phyloP scores from a whole-genome alignment of 1,140 invertebrate genomes.

The Drosophila dunni region DNA sequence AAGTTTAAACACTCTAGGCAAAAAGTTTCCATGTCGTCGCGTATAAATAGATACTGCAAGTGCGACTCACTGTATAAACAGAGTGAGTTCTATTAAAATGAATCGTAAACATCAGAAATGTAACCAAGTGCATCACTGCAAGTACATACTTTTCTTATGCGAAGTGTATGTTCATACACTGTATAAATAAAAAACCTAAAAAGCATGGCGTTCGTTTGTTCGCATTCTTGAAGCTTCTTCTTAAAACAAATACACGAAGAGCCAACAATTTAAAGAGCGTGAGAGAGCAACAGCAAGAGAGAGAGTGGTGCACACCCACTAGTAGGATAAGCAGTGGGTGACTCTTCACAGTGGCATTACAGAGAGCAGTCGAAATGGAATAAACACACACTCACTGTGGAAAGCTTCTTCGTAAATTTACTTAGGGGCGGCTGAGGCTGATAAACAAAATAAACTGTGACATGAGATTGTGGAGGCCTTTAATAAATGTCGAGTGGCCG shows the following conservation, averaged over 20 bases:
- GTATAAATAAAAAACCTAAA: conserved; percentile 5
- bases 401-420: conserved; percentile 59
- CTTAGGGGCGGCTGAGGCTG: conserved; percentile 51
- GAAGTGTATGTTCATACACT: conserved; percentile 24
- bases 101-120: background rate
- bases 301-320: conserved; percentile 28
- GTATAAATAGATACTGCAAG: conserved; percentile 15
- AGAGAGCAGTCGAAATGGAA: conserved; percentile 18
- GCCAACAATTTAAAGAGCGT: background rate
- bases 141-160: conserved; percentile 13
- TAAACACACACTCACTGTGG: conserved; percentile 5
- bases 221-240: conserved; percentile 60
- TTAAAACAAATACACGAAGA: conserved; percentile 32
- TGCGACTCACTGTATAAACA: background rate
- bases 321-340: conserved; percentile 39
- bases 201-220: conserved; percentile 39
- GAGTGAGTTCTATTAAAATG: background rate
- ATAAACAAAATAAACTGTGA: conserved; percentile 69
- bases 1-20: conserved; percentile 53
- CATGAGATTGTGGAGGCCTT: conserved; percentile 43
- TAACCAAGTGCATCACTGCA: conserved; percentile 15
- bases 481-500: conserved; percentile 9
- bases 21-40: conserved; percentile 28
- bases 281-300: conserved; percentile 9
- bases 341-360: conserved; percentile 24